Percentiles rank a stretch among this genome's conserved stretches.
Conservation (phyloP, 1,140 invertebrate species). For the Dufourea novaeangliae region DNA sequence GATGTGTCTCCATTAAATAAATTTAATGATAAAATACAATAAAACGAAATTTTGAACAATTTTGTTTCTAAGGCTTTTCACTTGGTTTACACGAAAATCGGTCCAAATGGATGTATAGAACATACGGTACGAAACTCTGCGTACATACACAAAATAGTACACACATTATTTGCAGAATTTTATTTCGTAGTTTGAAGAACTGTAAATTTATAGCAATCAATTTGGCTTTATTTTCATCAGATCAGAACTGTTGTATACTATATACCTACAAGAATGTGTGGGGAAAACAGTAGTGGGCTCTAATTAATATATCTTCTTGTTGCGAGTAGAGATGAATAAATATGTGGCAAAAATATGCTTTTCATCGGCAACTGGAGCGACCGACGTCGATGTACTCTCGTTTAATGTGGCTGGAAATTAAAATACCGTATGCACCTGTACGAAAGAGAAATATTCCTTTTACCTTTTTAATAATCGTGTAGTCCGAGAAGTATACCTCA, state of each 20-base stretch:
- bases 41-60: too few species aligned
- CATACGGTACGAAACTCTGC: too few species aligned
- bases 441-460: background rate
- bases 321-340: constrained; percentile 42
- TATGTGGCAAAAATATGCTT: constrained; percentile 37
- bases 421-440: background rate
- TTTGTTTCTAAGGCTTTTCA: too few species aligned
- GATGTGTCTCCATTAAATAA: too few species aligned
- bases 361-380: constrained; percentile 6
- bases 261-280: background rate
- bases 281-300: constrained; percentile 14
- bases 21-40: too few species aligned
- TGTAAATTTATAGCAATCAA: constrained; percentile 40
- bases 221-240: constrained; percentile 5
- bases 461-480: background rate
- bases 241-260: background rate
- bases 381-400: background rate
- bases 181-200: background rate
- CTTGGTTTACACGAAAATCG: too few species aligned
- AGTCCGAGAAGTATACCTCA: too few species aligned
- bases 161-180: too few species aligned
- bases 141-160: too few species aligned
- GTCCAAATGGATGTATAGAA: background rate
- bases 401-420: background rate
- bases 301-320: constrained; percentile 37